A percentile compares a stretch with the other conserved stretches of the same genome.
Conservation (phyloP, 2,113 vertebrate species). For the Brienomyrus longianalis region DNA sequence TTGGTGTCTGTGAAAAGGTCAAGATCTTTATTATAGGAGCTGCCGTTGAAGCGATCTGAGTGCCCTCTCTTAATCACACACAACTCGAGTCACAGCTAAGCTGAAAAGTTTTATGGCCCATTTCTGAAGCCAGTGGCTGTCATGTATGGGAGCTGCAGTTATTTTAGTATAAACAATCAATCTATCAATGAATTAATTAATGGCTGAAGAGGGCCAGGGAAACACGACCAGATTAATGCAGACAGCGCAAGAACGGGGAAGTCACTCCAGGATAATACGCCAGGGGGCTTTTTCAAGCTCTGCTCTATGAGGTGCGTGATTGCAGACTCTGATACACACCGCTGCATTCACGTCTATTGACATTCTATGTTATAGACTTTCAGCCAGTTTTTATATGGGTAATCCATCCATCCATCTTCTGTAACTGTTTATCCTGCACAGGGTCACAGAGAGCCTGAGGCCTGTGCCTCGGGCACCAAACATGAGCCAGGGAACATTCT, state of each 20-base stretch:
- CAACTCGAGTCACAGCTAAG: background rate
- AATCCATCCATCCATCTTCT: background rate
- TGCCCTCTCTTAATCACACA: background rate
- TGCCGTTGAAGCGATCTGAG: background rate
- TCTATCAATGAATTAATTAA: background rate
- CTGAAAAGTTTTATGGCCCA: background rate
- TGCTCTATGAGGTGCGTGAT: background rate
- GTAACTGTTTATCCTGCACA: background rate
- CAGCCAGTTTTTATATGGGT: background rate
- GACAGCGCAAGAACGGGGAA: background rate
- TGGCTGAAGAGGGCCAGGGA: background rate
- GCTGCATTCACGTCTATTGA: background rate
- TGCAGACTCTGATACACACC: background rate
- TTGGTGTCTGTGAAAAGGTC: conserved; percentile 10
- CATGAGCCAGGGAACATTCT: background rate
- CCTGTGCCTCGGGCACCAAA: background rate
- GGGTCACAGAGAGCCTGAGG: background rate
- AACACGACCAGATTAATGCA: background rate
- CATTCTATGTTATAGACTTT: background rate
- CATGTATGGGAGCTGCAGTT: background rate
- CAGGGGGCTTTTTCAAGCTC: background rate
- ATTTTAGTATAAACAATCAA: background rate
- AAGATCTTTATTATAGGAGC: conserved; percentile 13
- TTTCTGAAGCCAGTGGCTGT: background rate
- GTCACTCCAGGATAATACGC: background rate